phyloP scores from a whole-genome alignment of 2,113 vertebrate species.

The Sphyrna mokarran region DNA sequence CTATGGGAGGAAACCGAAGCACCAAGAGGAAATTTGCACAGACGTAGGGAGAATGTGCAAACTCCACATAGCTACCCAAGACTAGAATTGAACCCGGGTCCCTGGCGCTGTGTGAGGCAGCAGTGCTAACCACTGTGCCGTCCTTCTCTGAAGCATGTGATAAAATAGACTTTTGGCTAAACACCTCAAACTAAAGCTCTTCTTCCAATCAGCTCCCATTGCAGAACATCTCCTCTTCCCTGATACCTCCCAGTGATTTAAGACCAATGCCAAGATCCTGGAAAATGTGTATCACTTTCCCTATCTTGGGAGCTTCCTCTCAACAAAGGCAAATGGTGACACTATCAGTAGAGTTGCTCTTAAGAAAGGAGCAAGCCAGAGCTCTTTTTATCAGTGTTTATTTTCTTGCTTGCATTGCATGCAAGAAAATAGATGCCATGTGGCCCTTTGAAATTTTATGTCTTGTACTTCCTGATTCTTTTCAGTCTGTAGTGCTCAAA shows the following conservation, averaged over 20 bases:
- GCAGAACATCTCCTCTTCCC: no score
- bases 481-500: not conserved
- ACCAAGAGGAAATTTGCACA: no score
- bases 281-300: not conserved
- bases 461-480: not conserved
- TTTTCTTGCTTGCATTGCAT: not conserved
- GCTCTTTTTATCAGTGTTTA: not conserved
- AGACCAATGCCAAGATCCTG: not conserved
- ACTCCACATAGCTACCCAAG: no score
- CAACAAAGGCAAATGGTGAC: not conserved
- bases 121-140: no score
- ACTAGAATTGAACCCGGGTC: no score
- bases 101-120: no score
- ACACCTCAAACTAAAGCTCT: not conserved
- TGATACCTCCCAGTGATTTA: not conserved
- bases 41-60: no score
- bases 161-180: not conserved
- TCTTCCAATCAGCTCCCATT: not conserved
- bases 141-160: not conserved
- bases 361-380: not conserved
- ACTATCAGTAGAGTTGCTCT: not conserved
- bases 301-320: not conserved
- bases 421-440: not conserved
- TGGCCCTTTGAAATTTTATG: not conserved
- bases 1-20: no score